These are phyloP conservation scores for Melinaea menophilus DNA, from an alignment of 2,888 invertebrate species.

Conservation along the genomic window DNA sequence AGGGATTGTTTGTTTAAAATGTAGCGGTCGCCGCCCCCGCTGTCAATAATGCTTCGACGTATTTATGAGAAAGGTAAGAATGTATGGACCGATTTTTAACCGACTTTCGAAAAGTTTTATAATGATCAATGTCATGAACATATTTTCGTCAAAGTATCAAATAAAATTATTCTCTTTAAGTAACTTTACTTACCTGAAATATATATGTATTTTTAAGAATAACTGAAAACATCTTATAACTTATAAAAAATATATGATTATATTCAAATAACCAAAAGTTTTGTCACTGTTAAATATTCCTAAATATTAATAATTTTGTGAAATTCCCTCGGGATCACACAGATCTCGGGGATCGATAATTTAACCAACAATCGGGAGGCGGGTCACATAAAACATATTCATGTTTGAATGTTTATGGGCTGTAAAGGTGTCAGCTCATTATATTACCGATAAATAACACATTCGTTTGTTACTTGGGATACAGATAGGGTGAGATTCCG, in stretches of 20 bases:
- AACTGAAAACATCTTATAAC: too few relatives aligned
- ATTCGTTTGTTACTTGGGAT: conserved; percentile 43
- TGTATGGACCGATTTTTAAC: neutral
- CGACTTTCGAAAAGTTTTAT: too few relatives aligned
- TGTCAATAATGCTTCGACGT: conserved; percentile 43
- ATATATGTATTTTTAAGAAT: too few relatives aligned
- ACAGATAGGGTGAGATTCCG: conserved; percentile 32
- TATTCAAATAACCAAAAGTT: too few relatives aligned
- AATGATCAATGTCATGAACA: too few relatives aligned
- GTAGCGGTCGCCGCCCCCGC: conserved; percentile 31
- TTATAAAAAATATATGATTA: too few relatives aligned
- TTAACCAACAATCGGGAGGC: conserved; percentile 33
- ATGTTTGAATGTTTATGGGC: conserved; percentile 39
- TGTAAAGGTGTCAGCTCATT: conserved; percentile 59
- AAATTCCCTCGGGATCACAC: too few relatives aligned
- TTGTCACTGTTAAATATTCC: too few relatives aligned
- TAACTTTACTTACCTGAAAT: too few relatives aligned
- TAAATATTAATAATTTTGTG: too few relatives aligned
- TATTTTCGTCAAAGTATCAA: too few relatives aligned
- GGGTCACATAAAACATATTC: conserved; percentile 37
- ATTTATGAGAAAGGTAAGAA: conserved; percentile 18
- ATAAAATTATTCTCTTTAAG: too few relatives aligned
- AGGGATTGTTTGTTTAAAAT: conserved; percentile 42
- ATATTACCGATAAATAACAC: conserved; percentile 60
- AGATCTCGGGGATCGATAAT: neutral